Evolutionary conservation across 2,888 invertebrate genomes (phyloP), one percentile per base, ranked within the genome.

Genomic region (Amphipyra berbera): DNA sequence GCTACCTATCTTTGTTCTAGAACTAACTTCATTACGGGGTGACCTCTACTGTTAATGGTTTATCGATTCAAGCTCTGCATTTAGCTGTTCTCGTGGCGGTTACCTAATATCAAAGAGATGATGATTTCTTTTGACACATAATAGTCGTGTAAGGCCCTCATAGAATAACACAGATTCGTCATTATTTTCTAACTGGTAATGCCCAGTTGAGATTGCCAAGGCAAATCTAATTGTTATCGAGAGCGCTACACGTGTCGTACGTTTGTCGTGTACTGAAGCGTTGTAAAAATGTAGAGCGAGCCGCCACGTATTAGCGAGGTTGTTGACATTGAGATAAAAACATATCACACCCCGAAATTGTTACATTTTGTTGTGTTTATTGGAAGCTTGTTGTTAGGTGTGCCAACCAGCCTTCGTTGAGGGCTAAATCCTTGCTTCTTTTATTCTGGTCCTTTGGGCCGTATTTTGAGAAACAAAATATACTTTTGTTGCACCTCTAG

Each of bases 241-340:
- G 73, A 66, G 60, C 58, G 69, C 61, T 83, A 76, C 82, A 83
- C 84, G 83, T 83, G 85, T 77, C 76, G 50, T 46, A 55, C 64
- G 70, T 64, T 77, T 73, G 78, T 83, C 81, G 80, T 74, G 78
- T 75, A 83, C 76, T 78, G 72, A 73, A 74, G 79, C 78, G 76
- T 68, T 77, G 79, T 82, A 79, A 82, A 85, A 84, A 88, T 83
- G 81, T 88, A 64, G 82, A 84, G 67, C 87, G 83, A 63, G 73
- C 60, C 68, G 79, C 64, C 60, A 71, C 75, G 77, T 78, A 82
- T 84, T 84, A 66, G 81, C 83, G 83, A 84, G 90, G 89, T 89
- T 84, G 79, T 88, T 89, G 89, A 88, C 90, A 81, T 83, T 82
- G 80, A 82, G 88, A 90, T 90, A 89, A 86, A 80, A 80, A 72